Evolutionary conservation across 92 coral and sea anemone genomes (phyloP).

Genomic region (Ricordea florida): DNA sequence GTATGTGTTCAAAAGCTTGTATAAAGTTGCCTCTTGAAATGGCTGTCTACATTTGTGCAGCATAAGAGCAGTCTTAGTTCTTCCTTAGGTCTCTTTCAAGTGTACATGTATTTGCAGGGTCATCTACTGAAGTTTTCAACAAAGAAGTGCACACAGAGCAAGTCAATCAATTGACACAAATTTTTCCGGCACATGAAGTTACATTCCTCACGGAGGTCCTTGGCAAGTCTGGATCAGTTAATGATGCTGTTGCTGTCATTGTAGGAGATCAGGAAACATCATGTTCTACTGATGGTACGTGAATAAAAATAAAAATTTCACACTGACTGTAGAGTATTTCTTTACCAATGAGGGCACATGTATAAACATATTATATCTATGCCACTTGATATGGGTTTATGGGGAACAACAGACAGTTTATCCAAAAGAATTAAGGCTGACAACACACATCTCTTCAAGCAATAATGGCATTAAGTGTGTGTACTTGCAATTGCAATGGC

Average conservation of each 20-base stretch:
- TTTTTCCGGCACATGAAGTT: constrained; percentile 25
- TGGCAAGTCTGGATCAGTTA: constrained; percentile 21
- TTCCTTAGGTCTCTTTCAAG: constrained; percentile 5
- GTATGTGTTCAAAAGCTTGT: no score
- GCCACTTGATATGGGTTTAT: not conserved
- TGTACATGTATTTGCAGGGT: constrained; percentile 5
- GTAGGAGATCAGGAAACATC: constrained; percentile 38
- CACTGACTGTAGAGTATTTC: not conserved
- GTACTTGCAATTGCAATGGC: not conserved
- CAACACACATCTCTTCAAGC: not conserved
- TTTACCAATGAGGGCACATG: not conserved
- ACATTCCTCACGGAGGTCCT: constrained; percentile 31
- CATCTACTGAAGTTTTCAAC: not conserved
- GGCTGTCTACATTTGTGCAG: not conserved
- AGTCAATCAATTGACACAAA: constrained; percentile 6
- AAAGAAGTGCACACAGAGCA: constrained; percentile 2
- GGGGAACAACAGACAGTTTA: constrained; percentile 10
- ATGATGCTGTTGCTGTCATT: constrained; percentile 43
- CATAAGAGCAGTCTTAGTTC: constrained; percentile 3
- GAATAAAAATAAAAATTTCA: not conserved
- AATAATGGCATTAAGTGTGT: constrained; percentile 3
- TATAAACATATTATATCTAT: not conserved
- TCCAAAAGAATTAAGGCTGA: no score
- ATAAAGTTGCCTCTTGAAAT: not conserved
- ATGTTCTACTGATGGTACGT: constrained; percentile 12